phyloP scores from a whole-genome alignment of 1,140 invertebrate species.

The Babylonia areolata region DNA sequence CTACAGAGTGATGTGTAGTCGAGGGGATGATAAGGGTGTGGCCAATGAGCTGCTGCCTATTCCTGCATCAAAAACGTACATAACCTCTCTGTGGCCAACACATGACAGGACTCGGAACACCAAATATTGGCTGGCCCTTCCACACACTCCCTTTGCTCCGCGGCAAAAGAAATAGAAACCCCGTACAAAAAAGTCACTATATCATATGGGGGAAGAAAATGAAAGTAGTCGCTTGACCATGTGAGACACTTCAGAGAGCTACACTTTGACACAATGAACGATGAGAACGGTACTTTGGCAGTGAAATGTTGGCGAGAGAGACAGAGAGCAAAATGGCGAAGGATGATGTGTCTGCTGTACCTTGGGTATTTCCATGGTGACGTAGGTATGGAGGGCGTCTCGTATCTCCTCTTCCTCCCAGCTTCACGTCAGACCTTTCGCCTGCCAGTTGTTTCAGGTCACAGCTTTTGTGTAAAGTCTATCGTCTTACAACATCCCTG shows the following conservation, averaged over 20 bases:
- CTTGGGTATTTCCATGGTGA: background rate
- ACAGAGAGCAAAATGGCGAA: background rate
- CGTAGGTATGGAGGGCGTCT: background rate
- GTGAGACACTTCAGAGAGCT: background rate
- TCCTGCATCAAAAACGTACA: slow-evolving; percentile 14
- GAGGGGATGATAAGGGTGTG: too few relatives aligned
- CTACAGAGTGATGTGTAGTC: too few relatives aligned
- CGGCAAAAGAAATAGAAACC: slow-evolving; percentile 26
- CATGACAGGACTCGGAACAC: background rate
- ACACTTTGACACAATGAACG: background rate
- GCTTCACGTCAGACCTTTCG: background rate
- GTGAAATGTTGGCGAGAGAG: background rate
- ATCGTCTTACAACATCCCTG: too few relatives aligned
- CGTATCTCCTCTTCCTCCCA: background rate
- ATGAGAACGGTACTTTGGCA: background rate
- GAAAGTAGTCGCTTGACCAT: background rate
- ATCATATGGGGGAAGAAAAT: background rate
- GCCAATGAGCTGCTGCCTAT: slow-evolving; percentile 35
- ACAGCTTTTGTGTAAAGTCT: background rate
- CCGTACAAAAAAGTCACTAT: slow-evolving; percentile 2
- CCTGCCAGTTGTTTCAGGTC: background rate
- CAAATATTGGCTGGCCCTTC: slow-evolving; percentile 33
- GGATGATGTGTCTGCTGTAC: background rate
- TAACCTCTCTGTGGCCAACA: background rate
- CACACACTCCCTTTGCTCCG: slow-evolving; percentile 24